Base-by-base conservation (phyloP, 2,888 invertebrate species). In the Drosophila buzzatii region DNA sequence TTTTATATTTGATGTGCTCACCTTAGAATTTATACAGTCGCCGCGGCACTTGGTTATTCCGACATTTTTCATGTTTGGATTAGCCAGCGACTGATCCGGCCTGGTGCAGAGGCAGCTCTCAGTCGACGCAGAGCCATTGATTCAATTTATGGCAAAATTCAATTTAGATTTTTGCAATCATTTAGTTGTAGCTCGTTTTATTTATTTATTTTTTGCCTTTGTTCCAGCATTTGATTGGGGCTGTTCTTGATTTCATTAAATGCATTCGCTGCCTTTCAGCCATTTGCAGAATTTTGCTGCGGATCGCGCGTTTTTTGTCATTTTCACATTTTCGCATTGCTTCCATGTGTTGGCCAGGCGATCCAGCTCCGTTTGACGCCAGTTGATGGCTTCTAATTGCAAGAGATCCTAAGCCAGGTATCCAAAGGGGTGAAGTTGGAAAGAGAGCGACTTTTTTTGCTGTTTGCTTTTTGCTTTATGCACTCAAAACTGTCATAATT, bases 111-210 rank as follows among this genome's bases (percentile, higher is more conserved):
- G 37, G 45, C 31, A 18, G n/a, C 8, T 16, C 65, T 20, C 23
- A 45, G 47, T 14, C 61, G 47, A 47, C 42, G 6, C n/a, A 33
- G 66, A 52, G 77, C 74, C 73, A 73, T 81, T 79, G 82, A 84
- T 81, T 83, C 83, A 82, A 81, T 81, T 91, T 91, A 91, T 91
- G 91, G 90, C 81, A 75, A 85, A 85, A 85, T 86, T 87, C 85
- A 90, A 90, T 91, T 91, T 89, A 71, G 79, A 89, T 83, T 90
- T 90, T 85, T 89, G 77, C 67, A 79, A 85, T 89, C 85, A 85
- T 89, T 89, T 85, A 87, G 87, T 84, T 85, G 85, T 86, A 74
- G 70, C 55, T 51, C 31, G 27, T 68, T 63, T 73, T 16, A 4
- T 14, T 74, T 74, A 62, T 23, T 27, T 27, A 12, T 53, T 53